Evolutionary conservation across 2,113 vertebrate genomes (phyloP).

Genomic region (Alouatta palliata): DNA sequence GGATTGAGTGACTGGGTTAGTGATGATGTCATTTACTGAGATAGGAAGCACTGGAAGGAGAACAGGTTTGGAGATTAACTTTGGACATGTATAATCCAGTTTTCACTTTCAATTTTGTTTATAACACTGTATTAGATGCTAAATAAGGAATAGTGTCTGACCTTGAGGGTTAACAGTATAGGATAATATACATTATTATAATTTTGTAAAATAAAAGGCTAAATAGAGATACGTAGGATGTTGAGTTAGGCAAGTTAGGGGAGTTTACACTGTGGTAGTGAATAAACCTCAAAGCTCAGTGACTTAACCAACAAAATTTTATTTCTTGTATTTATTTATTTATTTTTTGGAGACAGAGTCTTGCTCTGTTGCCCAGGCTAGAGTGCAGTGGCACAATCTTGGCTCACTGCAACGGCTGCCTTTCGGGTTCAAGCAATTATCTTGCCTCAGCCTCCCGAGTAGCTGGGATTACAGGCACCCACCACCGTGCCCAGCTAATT

Average conservation of each 20-base stretch:
- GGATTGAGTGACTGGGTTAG: neutral
- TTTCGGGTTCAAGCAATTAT: no score
- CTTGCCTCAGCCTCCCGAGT: no score
- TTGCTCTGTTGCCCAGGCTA: no score
- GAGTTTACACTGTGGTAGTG: neutral
- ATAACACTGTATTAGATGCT: neutral
- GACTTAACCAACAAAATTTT: neutral
- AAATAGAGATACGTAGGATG: neutral
- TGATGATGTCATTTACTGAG: neutral
- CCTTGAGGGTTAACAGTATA: neutral
- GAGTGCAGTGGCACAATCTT: no score
- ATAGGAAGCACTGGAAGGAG: neutral
- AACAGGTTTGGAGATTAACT: neutral
- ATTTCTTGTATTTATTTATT: neutral
- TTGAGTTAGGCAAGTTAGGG: neutral
- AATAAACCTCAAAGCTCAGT: neutral
- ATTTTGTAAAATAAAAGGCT: conserved; percentile 21
- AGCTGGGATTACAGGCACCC: no score
- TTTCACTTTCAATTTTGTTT: neutral
- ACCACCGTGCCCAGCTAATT: no score
- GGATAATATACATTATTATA: neutral
- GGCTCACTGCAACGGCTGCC: no score
- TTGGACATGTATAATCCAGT: neutral
- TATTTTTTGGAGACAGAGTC: no score
- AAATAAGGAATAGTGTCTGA: neutral